Evolutionary conservation across 2,888 invertebrate genomes (phyloP), one percentile per base, ranked within the genome.

Genomic region (Heliconius erato): DNA sequence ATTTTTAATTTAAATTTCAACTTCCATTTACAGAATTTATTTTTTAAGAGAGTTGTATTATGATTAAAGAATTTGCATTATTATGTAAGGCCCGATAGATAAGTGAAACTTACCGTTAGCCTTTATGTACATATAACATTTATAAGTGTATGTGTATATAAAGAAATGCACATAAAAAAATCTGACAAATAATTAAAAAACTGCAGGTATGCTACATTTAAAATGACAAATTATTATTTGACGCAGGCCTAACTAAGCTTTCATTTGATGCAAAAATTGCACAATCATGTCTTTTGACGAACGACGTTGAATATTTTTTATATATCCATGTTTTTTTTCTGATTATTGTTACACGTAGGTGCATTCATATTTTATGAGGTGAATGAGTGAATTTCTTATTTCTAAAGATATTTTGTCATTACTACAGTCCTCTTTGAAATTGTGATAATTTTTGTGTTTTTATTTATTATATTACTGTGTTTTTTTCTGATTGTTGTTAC

Each of bases 361-460:
- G 23, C 54, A 19, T 19, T 54, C 6, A 19, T 54, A 54, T 54
- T 23, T 44, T 67, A 67, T n/a, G 63, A n/a, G 12, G 4, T n/a
- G 23, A 63, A 23, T 69, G 0, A 63, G n/a, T 23, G 23, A 40
- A 26, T 71, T 71, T 40, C 6, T 44, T 44, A 44, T n/a, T 12
- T n/a, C 4, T 71, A 23, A n/a, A n/a, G 40, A n/a, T n/a, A 23
- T 44, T 44, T 44, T 26, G 14, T 26, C 14, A 44, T 16, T 67
- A n/a, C n/a, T 2, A 14, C 26, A 28, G 14, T 28, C 28, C 14
- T 28, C 16, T 67, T 67, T 67, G 16, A 67, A 28, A 32, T 71
- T 71, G 71, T 71, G 44, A 71, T 71, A 71, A 40, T 14, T 14
- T 44, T 26, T 71, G 2, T 71, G 14, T 71, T 71, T 26, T 71